Percentiles rank a stretch among this genome's conserved stretches.
Evolutionary conservation across 2,888 invertebrate genomes (phyloP).

Genomic region (Melanotus villosus): DNA sequence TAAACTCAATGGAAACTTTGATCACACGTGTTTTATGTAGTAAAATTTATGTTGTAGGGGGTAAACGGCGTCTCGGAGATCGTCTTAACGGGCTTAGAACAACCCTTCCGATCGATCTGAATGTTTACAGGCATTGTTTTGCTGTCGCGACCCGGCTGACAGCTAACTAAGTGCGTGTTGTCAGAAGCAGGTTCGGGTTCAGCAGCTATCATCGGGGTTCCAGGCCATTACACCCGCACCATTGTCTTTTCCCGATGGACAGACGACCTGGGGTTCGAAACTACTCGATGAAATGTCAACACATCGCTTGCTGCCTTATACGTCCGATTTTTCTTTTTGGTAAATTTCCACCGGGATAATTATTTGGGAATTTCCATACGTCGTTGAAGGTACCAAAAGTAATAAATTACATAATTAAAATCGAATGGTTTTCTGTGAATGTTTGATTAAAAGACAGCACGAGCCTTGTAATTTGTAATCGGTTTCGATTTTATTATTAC

Average conservation of each 20-base stretch:
- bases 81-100: conserved; percentile 13
- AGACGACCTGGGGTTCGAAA: conserved; percentile 33
- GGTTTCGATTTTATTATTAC: too few species aligned
- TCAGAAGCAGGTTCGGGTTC: conserved; percentile 60
- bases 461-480: too few species aligned
- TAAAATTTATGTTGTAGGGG: not conserved
- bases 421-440: too few species aligned
- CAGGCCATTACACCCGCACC: conserved; percentile 58
- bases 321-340: not conserved
- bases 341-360: too few species aligned
- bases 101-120: conserved; percentile 47
- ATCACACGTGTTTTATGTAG: not conserved
- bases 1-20: too few species aligned
- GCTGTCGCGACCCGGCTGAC: conserved; percentile 57
- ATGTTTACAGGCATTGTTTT: conserved; percentile 52
- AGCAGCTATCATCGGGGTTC: conserved; percentile 58
- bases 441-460: too few species aligned
- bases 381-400: too few species aligned
- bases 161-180: conserved; percentile 65
- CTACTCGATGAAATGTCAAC: conserved; percentile 35
- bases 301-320: conserved; percentile 12
- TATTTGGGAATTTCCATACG: too few species aligned
- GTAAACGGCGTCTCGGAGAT: conserved; percentile 4
- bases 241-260: conserved; percentile 58
- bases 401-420: too few species aligned